Conservation (phyloP, 2,113 vertebrate genomes). For the Corydoras maculifer region DNA sequence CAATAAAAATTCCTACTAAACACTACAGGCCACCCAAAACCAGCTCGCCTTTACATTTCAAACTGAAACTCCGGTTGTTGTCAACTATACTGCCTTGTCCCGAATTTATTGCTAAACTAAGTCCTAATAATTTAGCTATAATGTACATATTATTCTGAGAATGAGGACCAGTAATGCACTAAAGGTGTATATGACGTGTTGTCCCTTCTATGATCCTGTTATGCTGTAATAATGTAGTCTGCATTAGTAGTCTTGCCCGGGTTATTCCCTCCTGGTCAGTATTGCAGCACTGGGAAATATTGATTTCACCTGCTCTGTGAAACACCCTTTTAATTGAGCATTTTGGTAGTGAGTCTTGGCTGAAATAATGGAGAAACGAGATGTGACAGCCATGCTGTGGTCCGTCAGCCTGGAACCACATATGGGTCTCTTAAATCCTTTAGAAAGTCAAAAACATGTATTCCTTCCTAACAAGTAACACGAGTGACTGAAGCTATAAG, state of each 20-base stretch:
- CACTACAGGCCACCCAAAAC: slow-evolving; percentile 58
- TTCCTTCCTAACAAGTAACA: no score
- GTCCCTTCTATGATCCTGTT: slow-evolving; percentile 38
- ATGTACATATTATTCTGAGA: slow-evolving; percentile 52
- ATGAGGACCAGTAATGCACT: slow-evolving; percentile 48
- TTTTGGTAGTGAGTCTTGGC: not conserved
- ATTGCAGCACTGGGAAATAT: slow-evolving; percentile 32
- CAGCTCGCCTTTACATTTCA: slow-evolving; percentile 27
- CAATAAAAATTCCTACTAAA: slow-evolving; percentile 41
- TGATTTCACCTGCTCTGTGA: slow-evolving; percentile 23
- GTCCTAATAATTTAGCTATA: slow-evolving; percentile 52
- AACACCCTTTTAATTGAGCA: slow-evolving; percentile 6
- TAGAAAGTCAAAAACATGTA: no score
- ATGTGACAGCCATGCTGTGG: slow-evolving; percentile 10
- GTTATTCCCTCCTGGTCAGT: not conserved
- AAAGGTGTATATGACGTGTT: slow-evolving; percentile 42
- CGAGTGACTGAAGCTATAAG: no score
- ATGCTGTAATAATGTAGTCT: slow-evolving; percentile 16
- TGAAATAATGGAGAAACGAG: slow-evolving; percentile 1
- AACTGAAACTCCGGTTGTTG: slow-evolving; percentile 57
- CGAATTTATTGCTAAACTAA: slow-evolving; percentile 55
- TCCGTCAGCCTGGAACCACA: slow-evolving; percentile 4
- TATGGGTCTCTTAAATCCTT: not conserved
- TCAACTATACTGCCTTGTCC: slow-evolving; percentile 53
- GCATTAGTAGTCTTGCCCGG: not conserved